Percentiles rank a stretch among this genome's conserved stretches.
These are phyloP conservation scores for Nannobrachium achirus DNA, from an alignment of 2,113 vertebrate genomes.

Conservation along the genomic window DNA sequence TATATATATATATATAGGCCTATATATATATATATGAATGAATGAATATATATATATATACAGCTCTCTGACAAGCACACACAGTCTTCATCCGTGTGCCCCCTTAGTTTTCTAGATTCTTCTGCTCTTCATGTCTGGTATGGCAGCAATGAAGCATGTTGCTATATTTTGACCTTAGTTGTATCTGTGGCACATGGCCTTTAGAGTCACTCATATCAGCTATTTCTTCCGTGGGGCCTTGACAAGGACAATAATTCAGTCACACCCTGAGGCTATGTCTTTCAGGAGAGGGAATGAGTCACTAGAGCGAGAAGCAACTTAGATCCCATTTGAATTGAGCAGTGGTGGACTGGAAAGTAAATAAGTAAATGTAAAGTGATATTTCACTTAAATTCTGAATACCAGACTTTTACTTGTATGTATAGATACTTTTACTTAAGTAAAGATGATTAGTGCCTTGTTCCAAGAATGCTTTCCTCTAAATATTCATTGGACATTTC, in stretches of 20 bases:
- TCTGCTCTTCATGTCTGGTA: background rate
- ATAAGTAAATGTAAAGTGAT: too few relatives aligned
- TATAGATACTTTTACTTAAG: too few relatives aligned
- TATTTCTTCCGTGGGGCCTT: constrained; percentile 8
- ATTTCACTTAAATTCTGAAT: too few relatives aligned
- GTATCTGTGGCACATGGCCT: constrained; percentile 1
- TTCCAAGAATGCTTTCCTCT: background rate
- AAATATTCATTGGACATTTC: too few relatives aligned
- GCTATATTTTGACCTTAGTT: constrained; percentile 15
- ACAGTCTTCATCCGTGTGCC: too few relatives aligned
- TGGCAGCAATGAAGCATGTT: background rate
- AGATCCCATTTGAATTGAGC: too few relatives aligned
- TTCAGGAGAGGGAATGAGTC: constrained; percentile 25
- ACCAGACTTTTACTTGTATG: too few relatives aligned
- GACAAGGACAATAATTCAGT: constrained; percentile 4
- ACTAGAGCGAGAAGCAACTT: background rate
- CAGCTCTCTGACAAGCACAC: too few relatives aligned
- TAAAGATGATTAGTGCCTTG: background rate
- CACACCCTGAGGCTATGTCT: constrained; percentile 32
- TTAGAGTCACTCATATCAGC: constrained; percentile 4
- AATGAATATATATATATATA: too few relatives aligned
- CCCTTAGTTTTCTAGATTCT: background rate
- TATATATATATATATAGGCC: too few relatives aligned
- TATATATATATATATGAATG: too few relatives aligned
- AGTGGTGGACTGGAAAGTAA: too few relatives aligned